Percentiles rank a stretch among this genome's conserved stretches.
These are phyloP conservation scores for Caenorhabditis sp. DNA, from an alignment of 2,888 invertebrate genomes.

Conservation along the genomic window DNA sequence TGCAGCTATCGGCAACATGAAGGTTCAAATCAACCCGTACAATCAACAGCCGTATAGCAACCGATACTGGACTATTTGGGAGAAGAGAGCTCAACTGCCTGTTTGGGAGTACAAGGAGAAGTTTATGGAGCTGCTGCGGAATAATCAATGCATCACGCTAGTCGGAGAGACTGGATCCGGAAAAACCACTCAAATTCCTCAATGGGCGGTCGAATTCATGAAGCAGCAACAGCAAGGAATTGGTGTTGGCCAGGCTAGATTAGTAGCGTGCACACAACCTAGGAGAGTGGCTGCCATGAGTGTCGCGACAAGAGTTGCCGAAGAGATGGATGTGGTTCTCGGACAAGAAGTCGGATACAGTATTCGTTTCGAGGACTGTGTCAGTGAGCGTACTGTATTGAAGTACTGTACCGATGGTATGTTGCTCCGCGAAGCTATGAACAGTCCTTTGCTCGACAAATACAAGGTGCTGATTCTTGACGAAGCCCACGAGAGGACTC, in stretches of 20 bases:
- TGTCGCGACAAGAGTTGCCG: slow-evolving; percentile 97
- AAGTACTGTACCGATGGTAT: slow-evolving; percentile 89
- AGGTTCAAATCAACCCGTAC: slow-evolving; percentile 87
- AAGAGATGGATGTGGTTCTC: slow-evolving; percentile 98
- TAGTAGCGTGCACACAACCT: slow-evolving; percentile 97
- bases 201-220: slow-evolving; percentile 87
- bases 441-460: slow-evolving; percentile 96
- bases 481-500: slow-evolving; percentile 98
- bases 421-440: slow-evolving; percentile 99
- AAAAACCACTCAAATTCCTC: slow-evolving; percentile 98
- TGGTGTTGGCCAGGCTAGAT: slow-evolving; percentile 86
- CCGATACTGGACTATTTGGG: slow-evolving; percentile 92
- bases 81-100: slow-evolving; percentile 93
- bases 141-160: slow-evolving; percentile 89
- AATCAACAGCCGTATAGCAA: slow-evolving; percentile 92
- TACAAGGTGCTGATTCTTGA: slow-evolving; percentile 97
- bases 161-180: slow-evolving; percentile 99
- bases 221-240: slow-evolving; percentile 47
- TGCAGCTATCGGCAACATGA: slow-evolving; percentile 61
- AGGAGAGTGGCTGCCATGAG: slow-evolving; percentile 99
- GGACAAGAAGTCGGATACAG: slow-evolving; percentile 95
- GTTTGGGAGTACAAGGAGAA: slow-evolving; percentile 98
- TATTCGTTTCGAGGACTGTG: slow-evolving; percentile 99
- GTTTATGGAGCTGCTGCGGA: slow-evolving; percentile 94
- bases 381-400: slow-evolving; percentile 93